Conservation (phyloP, 2,797 vertebrate genomes). For the Hippocampus kuda region DNA sequence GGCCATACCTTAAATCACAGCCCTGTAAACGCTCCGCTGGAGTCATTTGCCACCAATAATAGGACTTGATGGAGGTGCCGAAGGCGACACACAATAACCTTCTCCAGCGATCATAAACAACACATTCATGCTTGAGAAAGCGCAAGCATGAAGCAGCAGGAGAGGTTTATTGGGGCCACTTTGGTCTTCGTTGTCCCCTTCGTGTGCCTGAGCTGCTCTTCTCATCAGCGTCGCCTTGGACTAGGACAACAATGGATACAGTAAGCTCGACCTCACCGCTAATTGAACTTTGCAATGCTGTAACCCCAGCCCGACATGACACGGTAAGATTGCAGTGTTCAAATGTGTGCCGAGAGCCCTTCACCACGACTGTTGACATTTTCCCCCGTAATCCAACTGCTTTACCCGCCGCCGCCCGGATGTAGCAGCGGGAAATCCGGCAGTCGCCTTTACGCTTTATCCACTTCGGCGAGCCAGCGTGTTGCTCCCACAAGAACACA, state of each 20-base stretch:
- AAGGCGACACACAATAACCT: too few species aligned
- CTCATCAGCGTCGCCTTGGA: slow-evolving; percentile 5
- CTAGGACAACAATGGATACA: slow-evolving; percentile 12
- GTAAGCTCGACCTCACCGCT: slow-evolving; percentile 19
- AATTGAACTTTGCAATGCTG: slow-evolving; percentile 29
- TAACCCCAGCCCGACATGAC: slow-evolving; percentile 21
- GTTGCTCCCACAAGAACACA: background rate
- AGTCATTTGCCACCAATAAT: too few species aligned
- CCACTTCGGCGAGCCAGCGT: background rate
- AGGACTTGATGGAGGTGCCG: too few species aligned
- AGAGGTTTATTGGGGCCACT: too few species aligned
- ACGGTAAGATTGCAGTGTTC: slow-evolving; percentile 15
- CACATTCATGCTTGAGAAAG: too few species aligned
- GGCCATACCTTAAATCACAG: too few species aligned
- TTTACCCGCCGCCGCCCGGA: background rate
- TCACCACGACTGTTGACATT: slow-evolving; percentile 9
- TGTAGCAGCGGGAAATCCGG: background rate
- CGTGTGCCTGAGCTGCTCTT: slow-evolving; percentile 10
- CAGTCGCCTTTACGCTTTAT: background rate
- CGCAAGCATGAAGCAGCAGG: too few species aligned
- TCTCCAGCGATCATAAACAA: too few species aligned
- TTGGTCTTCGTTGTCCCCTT: too few species aligned
- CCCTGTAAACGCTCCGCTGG: too few species aligned
- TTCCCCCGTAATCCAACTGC: too few species aligned
- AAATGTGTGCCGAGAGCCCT: slow-evolving; percentile 15